phyloP scores from a whole-genome alignment of 2,113 vertebrate species.

The Tupaia chinensis region DNA sequence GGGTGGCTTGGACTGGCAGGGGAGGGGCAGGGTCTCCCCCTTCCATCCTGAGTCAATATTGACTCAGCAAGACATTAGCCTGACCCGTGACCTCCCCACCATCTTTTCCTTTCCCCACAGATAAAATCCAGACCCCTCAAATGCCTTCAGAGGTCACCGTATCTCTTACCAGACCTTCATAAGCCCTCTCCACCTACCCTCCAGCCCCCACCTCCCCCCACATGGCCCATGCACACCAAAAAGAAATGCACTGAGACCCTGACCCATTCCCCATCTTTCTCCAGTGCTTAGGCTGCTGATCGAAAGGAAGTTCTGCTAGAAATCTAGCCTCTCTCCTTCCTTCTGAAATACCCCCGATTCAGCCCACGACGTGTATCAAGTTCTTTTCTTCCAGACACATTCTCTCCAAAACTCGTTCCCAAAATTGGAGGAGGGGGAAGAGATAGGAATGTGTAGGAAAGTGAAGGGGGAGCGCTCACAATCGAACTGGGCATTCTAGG shows the following conservation, averaged over 20 bases:
- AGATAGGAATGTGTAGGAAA: conserved; percentile 38
- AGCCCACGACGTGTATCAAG: conserved; percentile 39
- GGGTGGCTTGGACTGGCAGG: conserved; percentile 61
- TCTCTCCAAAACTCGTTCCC: conserved; percentile 56
- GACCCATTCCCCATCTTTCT: not conserved
- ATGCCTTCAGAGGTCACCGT: conserved; percentile 34
- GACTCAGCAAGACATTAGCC: conserved; percentile 79
- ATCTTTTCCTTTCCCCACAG: conserved; percentile 63
- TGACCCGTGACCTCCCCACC: conserved; percentile 64
- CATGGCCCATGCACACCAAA: not conserved
- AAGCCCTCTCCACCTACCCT: not conserved
- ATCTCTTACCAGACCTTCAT: conserved; percentile 16
- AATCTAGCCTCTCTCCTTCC: conserved; percentile 48
- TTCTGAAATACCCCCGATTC: conserved; percentile 40
- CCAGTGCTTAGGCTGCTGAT: not conserved
- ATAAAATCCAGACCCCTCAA: conserved; percentile 63
- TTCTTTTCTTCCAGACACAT: conserved; percentile 62
- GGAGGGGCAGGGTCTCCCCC: conserved; percentile 62
- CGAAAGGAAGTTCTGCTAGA: conserved; percentile 63
- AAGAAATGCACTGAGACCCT: not conserved
- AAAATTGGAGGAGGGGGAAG: not conserved
- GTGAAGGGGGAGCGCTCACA: not conserved
- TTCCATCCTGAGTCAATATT: conserved; percentile 82
- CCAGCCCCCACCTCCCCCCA: too few species aligned
- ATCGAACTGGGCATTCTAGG: not conserved